Conservation (phyloP, 2,888 invertebrate genomes). For the Pemphredon lugubris region DNA sequence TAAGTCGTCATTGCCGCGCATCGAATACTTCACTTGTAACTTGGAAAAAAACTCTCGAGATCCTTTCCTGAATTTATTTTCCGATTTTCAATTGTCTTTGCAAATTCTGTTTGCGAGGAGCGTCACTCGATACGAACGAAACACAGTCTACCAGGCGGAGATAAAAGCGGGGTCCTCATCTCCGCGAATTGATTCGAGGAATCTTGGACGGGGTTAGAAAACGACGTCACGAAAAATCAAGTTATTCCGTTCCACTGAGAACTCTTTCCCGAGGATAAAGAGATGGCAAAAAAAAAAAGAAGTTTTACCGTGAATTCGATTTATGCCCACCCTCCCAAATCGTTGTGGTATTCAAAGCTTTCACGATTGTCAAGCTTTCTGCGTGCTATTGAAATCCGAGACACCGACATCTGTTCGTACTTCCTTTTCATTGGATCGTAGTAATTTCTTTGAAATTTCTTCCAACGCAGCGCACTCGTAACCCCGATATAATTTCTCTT, state of each 20-base stretch:
- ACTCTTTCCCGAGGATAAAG: conserved; percentile 7
- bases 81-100: neutral
- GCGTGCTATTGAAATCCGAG: neutral
- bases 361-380: neutral
- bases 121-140: neutral
- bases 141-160: neutral
- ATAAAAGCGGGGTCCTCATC: neutral
- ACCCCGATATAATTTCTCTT: neutral
- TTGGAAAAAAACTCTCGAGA: no score
- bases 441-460: neutral
- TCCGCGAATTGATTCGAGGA: neutral
- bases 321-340: neutral
- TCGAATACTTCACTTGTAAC: no score
- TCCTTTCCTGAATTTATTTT: no score
- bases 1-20: no score
- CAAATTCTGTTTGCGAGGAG: no score
- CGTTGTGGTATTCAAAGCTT: neutral
- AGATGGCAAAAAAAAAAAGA: conserved; percentile 1
- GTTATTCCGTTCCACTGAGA: conserved; percentile 26
- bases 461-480: neutral
- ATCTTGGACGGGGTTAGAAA: neutral
- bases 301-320: conserved; percentile 1
- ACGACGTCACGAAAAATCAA: conserved; percentile 22
- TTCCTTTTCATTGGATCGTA: neutral
- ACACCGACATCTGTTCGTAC: neutral